These are phyloP conservation scores for Mionectes olivaceus DNA, from an alignment of 2,797 vertebrate species.

Conservation along the genomic window DNA sequence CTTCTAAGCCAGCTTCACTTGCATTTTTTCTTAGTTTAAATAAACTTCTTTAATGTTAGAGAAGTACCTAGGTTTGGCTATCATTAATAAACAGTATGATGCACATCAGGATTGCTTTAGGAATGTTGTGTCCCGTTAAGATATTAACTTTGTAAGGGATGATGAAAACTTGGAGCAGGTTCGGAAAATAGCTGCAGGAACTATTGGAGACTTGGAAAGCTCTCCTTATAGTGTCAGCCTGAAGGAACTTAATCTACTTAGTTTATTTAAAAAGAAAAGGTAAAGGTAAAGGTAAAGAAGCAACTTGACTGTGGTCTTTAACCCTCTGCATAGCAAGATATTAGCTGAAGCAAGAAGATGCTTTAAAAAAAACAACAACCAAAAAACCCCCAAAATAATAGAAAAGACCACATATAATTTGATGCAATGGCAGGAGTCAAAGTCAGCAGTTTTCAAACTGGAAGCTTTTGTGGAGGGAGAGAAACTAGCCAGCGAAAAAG, in stretches of 20 bases:
- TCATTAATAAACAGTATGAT: background rate
- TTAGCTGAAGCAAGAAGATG: background rate
- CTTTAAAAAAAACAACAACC: background rate
- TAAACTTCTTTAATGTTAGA: background rate
- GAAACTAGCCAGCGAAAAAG: background rate
- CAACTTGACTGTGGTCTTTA: background rate
- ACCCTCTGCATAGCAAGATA: background rate
- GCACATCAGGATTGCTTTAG: background rate
- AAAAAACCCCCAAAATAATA: background rate
- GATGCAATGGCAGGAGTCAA: background rate
- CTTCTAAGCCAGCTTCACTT: background rate
- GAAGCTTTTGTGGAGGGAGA: background rate
- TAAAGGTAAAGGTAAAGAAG: background rate
- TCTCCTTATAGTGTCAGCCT: background rate
- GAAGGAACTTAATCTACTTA: constrained; percentile 6
- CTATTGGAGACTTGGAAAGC: background rate
- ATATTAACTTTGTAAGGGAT: constrained; percentile 2
- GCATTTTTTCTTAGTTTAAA: background rate
- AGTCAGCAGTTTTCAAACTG: background rate
- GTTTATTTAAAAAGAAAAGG: background rate
- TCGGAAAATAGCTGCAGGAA: constrained; percentile 28
- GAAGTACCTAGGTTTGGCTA: background rate
- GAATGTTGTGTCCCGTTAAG: background rate
- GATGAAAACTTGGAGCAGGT: constrained; percentile 12
- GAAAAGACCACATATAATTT: background rate